Conservation (phyloP, 2,113 vertebrate species). For the Aegithalos caudatus region DNA sequence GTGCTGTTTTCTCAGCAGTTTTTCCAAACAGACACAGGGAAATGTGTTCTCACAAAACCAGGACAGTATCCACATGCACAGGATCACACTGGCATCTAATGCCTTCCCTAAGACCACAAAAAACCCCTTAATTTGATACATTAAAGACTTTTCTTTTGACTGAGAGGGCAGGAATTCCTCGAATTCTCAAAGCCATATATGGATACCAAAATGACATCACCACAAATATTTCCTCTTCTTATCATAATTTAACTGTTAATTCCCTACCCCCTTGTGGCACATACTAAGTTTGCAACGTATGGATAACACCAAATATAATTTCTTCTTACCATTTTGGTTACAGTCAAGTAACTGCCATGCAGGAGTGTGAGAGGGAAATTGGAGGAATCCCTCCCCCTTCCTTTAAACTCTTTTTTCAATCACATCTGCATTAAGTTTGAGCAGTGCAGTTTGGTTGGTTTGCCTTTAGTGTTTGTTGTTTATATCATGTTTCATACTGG, state of each 20-base stretch:
- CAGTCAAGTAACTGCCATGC: not conserved
- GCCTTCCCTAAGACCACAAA: not conserved
- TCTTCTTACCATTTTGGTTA: not conserved
- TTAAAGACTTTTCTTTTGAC: not conserved
- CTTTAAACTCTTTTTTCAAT: not conserved
- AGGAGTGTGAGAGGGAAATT: not conserved
- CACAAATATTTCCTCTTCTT: not conserved
- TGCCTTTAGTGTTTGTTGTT: not conserved
- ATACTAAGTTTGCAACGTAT: not conserved
- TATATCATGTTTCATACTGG: not conserved
- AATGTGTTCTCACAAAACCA: not conserved
- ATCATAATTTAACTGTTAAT: not conserved
- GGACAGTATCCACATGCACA: not conserved
- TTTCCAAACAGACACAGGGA: not conserved
- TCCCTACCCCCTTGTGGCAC: accelerated
- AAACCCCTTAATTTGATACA: not conserved
- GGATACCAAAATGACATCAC: not conserved
- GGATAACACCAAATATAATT: not conserved
- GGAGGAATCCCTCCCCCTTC: not conserved
- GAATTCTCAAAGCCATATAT: not conserved
- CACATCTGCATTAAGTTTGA: not conserved
- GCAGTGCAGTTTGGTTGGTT: not conserved
- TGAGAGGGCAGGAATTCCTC: not conserved
- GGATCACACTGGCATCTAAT: accelerated
- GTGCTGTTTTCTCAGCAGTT: not conserved